Base-by-base conservation (phyloP, 2,113 vertebrate genomes). In the Gnathonemus echidnorhynchus region DNA sequence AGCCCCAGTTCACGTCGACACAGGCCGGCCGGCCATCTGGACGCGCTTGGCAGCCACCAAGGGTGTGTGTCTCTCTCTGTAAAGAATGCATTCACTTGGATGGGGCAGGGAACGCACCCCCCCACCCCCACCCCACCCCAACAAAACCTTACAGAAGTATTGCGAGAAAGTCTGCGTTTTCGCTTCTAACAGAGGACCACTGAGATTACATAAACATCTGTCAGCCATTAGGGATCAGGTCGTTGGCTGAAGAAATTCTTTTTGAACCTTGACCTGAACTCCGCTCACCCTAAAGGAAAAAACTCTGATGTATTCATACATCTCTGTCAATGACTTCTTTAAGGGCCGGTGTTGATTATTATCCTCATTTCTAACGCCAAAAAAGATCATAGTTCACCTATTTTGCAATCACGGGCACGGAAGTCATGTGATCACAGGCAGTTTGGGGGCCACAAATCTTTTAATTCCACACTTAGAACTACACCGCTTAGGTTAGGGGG, bases 201-300 rank as follows among this genome's bases (percentile, higher is more conserved):
- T 90, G 88, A 91, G 89, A 91, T 91, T 92, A 93, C 93, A 93
- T 93, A 94, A 94, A 95, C 95, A 96, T 96, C 95, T 95, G 95
- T 94, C 95, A 94, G 93, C 94, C 91, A 95, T 95, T 95, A 91
- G 56, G 58, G 48, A 90, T 88, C 86, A 31, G 35, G 53, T 88
- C 17, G 87, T 53, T 45, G 91, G 90, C 91, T 92, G 90, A 85
- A 88, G 92, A 90, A 94, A 93, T 94, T 93, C 94, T 91, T 77
- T 31, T 1, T 94, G 93, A 86, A 93, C 94, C 93, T 91, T 94
- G 93, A 94, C 93, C 93, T 92, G 70, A 39, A 90, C 90, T 91
- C 88, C 92, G 94, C 35, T 46, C 62, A 88, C 70, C 88, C 62
- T 80, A 83, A 70, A 88, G 80, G 35, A 88, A 89, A 89, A 58